Percentiles rank a stretch among this genome's conserved stretches.
Evolutionary conservation across 2,888 invertebrate genomes (phyloP).

Genomic region (Ectropis crepuscularia): DNA sequence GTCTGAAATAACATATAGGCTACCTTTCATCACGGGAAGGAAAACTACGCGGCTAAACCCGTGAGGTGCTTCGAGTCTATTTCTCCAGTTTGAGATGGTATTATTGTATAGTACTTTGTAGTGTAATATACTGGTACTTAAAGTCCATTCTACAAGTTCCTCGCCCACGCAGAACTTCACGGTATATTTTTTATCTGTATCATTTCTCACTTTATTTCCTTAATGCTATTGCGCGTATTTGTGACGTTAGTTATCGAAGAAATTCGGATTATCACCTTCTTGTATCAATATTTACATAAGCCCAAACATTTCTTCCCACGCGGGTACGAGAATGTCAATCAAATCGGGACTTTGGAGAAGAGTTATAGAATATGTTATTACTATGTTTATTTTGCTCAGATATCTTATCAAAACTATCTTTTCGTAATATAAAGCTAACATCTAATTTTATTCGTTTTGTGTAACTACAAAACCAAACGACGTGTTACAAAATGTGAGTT

Average conservation of each 20-base stretch:
- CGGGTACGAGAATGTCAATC: conserved; percentile 41
- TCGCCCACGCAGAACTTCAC: conserved; percentile 6
- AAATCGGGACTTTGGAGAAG: conserved; percentile 36
- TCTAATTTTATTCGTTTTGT: conserved; percentile 10
- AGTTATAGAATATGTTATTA: conserved; percentile 28
- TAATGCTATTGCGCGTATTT: conserved; percentile 18
- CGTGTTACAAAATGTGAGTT: not conserved
- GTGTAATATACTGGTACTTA: not conserved
- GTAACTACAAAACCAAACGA: not conserved
- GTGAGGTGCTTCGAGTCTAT: too few species aligned
- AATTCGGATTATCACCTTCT: conserved; percentile 33
- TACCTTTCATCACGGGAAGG: too few species aligned
- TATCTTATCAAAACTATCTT: conserved; percentile 38
- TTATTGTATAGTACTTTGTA: too few species aligned
- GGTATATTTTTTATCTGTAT: conserved; percentile 12
- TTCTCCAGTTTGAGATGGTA: too few species aligned
- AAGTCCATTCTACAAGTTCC: not conserved
- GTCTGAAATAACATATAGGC: too few species aligned
- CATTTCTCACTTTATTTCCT: conserved; percentile 22
- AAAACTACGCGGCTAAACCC: too few species aligned
- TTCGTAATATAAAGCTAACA: conserved; percentile 16
- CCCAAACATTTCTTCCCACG: conserved; percentile 46
- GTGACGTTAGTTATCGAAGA: conserved; percentile 29
- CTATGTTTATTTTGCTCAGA: conserved; percentile 41
- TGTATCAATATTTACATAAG: conserved; percentile 45